Base-by-base conservation (phyloP, 2,888 invertebrate species). In the Aethes cnicana region DNA sequence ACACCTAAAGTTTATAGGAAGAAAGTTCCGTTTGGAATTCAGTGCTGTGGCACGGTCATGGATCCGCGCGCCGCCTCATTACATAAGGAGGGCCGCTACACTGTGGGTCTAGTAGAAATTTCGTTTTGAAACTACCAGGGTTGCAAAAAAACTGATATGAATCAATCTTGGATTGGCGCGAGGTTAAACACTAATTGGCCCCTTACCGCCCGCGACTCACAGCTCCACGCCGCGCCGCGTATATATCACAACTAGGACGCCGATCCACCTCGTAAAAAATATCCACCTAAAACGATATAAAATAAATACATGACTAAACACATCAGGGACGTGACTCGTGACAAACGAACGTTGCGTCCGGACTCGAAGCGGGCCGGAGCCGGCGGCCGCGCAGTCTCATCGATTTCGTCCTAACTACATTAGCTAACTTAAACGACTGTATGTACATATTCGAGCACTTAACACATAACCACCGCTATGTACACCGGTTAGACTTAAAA, bases 391-490 rank as follows among this genome's bases (percentile, higher is more conserved):
- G 21, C 50, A 25, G 50, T 44, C 50, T 49, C 47, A 33, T 43
- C 33, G 53, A 54, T 57, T 59, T 65, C 61, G 57, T 61, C 66
- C 72, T 71, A 72, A 32, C 74, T 72, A 72, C 63, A 68, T 69
- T 68, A 58, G 56, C 69, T 70, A 68, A 62, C 66, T 69, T 67
- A 69, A 47, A 9, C n/a, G n/a, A n/a, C 67, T 66, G 64, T 73
- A 74, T 74, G 65, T 74, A 77, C 76, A 71, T 70, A 75, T 74
- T 75, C 75, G 76, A 75, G 73, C 66, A 59, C 64, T 68, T 65
- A 21, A 28, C 49, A 42, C 49, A 67, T 46, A 47, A 44, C 44
- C 25, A 63, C 65, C 60, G 54, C 55, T 69, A 66, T 65, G 61
- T 67, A 68, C 69, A 70, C 59, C 67, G 72, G 69, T 63, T 74